Percentiles rank a stretch among this genome's conserved stretches.
Conservation (phyloP, 2,113 vertebrate species). For the Pollimyrus isidori region DNA sequence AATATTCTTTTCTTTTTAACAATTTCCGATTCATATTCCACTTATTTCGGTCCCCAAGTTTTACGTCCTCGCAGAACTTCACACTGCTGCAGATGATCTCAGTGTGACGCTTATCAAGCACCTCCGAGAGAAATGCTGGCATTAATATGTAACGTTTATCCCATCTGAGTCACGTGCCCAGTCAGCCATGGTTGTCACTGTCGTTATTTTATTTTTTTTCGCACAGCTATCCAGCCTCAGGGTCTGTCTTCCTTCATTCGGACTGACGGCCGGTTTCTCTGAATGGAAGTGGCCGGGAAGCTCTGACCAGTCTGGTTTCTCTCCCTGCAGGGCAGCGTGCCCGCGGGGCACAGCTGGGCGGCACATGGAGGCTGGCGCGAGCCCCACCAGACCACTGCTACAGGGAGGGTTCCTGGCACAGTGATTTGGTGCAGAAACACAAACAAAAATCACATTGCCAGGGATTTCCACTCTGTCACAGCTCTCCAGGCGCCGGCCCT, state of each 20-base stretch:
- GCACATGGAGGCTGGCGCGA: neutral
- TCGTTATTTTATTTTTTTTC: neutral
- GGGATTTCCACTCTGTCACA: slow-evolving; percentile 73
- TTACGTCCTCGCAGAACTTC: neutral
- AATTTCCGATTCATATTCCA: neutral
- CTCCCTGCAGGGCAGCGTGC: slow-evolving; percentile 27
- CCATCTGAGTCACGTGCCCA: neutral
- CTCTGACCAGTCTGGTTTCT: slow-evolving; percentile 20
- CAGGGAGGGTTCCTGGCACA: slow-evolving; percentile 73
- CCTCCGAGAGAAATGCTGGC: neutral
- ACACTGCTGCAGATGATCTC: neutral
- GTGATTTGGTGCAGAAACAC: slow-evolving; percentile 72
- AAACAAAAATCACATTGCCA: slow-evolving; percentile 79
- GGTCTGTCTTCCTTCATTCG: neutral
- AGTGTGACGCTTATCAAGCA: neutral
- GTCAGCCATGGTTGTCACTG: neutral
- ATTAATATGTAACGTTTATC: neutral
- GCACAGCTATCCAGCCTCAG: neutral
- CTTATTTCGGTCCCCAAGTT: neutral
- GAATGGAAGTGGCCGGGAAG: neutral
- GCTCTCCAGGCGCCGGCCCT: slow-evolving; percentile 38
- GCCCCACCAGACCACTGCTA: slow-evolving; percentile 46
- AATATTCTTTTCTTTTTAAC: neutral
- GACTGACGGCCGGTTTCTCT: neutral
- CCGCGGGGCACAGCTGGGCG: slow-evolving; percentile 20